Evolutionary conservation across 2,797 vertebrate genomes (phyloP).

Genomic region (Bucorvus abyssinicus): DNA sequence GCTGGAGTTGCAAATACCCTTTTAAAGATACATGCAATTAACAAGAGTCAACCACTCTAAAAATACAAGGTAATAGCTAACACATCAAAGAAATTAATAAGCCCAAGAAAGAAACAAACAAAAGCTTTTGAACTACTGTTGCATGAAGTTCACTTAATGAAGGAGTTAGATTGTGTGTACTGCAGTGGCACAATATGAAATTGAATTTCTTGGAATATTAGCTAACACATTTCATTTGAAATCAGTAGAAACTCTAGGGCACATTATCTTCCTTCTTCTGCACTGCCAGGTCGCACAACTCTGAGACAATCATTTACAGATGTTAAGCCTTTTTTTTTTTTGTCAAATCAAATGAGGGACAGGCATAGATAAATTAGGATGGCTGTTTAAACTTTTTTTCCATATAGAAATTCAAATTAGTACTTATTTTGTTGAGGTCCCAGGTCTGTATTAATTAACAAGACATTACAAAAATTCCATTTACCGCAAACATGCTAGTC

Average conservation of each 20-base stretch:
- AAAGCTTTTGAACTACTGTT: not conserved
- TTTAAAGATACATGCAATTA: not conserved
- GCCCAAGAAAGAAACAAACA: not conserved
- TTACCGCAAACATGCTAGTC: not conserved
- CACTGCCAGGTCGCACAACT: not conserved
- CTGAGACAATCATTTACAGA: not conserved
- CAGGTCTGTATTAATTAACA: not conserved
- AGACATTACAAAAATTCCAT: not conserved
- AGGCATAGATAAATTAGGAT: not conserved
- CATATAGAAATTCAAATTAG: not conserved
- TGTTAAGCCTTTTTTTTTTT: not conserved
- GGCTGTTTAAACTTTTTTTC: not conserved
- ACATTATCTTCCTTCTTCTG: not conserved
- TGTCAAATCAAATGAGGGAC: not conserved
- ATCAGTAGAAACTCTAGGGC: not conserved
- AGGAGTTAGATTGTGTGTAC: not conserved
- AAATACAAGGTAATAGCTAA: not conserved
- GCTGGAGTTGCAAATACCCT: conserved; percentile 89
- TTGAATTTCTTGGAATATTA: not conserved
- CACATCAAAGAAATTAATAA: not conserved
- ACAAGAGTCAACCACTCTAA: not conserved
- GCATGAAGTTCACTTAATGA: not conserved
- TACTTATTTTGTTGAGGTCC: not conserved
- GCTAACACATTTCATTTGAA: not conserved
- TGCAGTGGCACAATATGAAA: not conserved